These are phyloP conservation scores for Sapayoa aenigma DNA, from an alignment of 2,113 vertebrate species.

Conservation along the genomic window DNA sequence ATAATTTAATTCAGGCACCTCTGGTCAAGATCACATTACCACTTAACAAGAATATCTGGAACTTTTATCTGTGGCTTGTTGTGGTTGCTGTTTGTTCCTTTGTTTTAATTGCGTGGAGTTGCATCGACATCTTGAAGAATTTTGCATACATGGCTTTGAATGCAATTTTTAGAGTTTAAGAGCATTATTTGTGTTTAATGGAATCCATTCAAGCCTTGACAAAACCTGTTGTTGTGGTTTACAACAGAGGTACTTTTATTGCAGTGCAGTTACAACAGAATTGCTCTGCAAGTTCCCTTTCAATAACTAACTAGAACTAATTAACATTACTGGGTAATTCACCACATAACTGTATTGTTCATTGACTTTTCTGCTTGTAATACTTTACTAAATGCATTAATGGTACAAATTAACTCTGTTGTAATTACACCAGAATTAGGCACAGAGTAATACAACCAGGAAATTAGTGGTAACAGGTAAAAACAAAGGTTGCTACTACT, in stretches of 20 bases:
- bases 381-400: background rate
- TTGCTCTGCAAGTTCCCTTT: background rate
- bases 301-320: conserved; percentile 1
- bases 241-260: background rate
- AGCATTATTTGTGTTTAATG: background rate
- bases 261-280: background rate
- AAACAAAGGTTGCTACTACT: background rate
- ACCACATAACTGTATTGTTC: background rate
- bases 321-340: conserved; percentile 1
- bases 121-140: background rate
- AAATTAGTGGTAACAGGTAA: background rate
- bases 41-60: background rate
- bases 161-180: background rate
- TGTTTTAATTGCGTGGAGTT: background rate
- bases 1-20: background rate
- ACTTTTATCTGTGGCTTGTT: background rate
- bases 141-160: background rate
- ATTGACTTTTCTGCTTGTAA: background rate
- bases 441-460: background rate
- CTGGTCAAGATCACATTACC: background rate
- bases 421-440: conserved; percentile 2
- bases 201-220: background rate
- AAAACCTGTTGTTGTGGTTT: background rate
- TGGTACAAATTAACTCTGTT: conserved; percentile 1
- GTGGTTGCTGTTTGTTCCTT: background rate